Conservation (phyloP, 1,140 invertebrate species). For the Lasioglossum baleicum region DNA sequence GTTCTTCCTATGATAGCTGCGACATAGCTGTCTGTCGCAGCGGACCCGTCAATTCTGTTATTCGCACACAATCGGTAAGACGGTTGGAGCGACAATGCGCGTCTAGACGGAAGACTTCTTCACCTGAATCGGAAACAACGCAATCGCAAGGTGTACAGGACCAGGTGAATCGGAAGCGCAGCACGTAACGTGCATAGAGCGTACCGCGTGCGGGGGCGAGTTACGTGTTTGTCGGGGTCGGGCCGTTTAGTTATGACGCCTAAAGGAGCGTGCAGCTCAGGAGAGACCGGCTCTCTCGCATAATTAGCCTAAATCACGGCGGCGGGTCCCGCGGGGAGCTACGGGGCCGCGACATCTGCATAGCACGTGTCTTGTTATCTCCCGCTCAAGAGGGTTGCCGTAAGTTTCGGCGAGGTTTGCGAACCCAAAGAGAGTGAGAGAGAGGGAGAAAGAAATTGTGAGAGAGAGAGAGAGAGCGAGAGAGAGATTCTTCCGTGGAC, state of each 20-base stretch:
- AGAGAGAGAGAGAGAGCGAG: background rate
- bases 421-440: background rate
- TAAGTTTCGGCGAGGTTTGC: conserved; percentile 32
- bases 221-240: conserved; percentile 4
- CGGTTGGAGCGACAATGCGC: too few species aligned
- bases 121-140: too few species aligned
- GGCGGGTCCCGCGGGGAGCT: conserved; percentile 48
- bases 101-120: too few species aligned
- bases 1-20: too few species aligned
- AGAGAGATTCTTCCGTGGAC: conserved; percentile 1
- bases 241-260: conserved; percentile 48
- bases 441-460: background rate
- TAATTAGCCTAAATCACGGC: conserved; percentile 73
- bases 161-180: too few species aligned
- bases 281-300: conserved; percentile 46
- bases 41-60: too few species aligned
- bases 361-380: conserved; percentile 65
- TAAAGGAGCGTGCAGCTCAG: conserved; percentile 34
- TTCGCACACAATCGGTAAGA: too few species aligned
- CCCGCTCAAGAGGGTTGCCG: conserved; percentile 8
- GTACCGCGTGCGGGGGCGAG: background rate
- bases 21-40: too few species aligned
- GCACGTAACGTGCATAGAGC: conserved; percentile 4
- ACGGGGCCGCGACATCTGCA: conserved; percentile 66
- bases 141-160: too few species aligned